Conservation (phyloP, 2,113 vertebrate genomes). For the Eptesicus fuscus region DNA sequence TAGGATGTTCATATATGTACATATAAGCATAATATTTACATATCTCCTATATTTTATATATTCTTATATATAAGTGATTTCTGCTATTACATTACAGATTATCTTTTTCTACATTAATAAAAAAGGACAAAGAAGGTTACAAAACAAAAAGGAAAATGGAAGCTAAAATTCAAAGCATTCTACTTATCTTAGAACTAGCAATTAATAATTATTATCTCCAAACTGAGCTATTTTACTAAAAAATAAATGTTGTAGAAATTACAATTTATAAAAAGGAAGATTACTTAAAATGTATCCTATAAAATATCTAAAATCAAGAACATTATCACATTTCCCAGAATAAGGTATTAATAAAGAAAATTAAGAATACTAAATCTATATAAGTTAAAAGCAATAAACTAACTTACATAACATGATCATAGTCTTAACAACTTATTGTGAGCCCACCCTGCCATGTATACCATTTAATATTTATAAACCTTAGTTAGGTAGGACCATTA, state of each 20-base stretch:
- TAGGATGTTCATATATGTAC: not conserved
- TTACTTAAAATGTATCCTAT: not conserved
- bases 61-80: not conserved
- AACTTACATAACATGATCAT: not conserved
- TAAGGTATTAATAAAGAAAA: not conserved
- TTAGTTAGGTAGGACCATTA: not conserved
- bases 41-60: not conserved
- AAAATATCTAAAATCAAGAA: slow-evolving; percentile 31
- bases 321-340: not conserved
- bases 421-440: slow-evolving; percentile 4
- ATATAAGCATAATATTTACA: not conserved
- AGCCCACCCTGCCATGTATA: not conserved
- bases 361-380: not conserved
- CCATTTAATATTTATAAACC: slow-evolving; percentile 10
- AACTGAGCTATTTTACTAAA: slow-evolving; percentile 33
- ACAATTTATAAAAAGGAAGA: not conserved
- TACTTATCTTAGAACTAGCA: not conserved
- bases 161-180: not conserved
- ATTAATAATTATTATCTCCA: not conserved
- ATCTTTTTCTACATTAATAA: slow-evolving; percentile 6
- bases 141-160: slow-evolving; percentile 30
- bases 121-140: not conserved
- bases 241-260: not conserved
- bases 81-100: not conserved
- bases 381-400: slow-evolving; percentile 26